Evolutionary conservation across 2,888 invertebrate species (phyloP).

Genomic region (Entomobrya multifasciata): DNA sequence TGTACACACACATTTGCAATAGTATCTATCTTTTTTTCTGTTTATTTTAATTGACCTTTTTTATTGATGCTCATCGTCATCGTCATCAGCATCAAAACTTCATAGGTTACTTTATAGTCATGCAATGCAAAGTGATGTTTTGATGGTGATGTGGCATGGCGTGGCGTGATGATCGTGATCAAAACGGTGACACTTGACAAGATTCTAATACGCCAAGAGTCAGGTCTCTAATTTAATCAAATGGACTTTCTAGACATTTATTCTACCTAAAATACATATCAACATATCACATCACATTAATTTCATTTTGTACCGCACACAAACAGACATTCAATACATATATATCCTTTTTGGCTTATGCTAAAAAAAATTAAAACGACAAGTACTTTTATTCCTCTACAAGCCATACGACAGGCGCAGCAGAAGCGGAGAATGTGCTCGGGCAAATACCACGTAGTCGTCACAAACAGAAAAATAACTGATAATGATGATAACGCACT

Average conservation of each 20-base stretch:
- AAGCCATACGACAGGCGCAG: background rate
- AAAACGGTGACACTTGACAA: constrained; percentile 57
- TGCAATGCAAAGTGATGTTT: constrained; percentile 30
- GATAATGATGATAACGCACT: background rate
- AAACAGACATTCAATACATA: background rate
- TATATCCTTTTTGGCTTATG: background rate
- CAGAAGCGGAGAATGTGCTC: background rate
- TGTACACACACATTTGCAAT: background rate
- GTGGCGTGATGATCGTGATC: constrained; percentile 51
- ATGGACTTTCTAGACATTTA: constrained; percentile 56
- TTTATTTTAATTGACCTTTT: constrained; percentile 56
- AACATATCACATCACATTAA: constrained; percentile 26
- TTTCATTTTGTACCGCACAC: constrained; percentile 40
- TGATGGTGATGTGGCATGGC: background rate
- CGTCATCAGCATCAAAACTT: background rate
- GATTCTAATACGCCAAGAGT: constrained; percentile 46
- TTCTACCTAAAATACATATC: constrained; percentile 36
- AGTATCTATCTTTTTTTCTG: constrained; percentile 7
- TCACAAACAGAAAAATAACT: constrained; percentile 8
- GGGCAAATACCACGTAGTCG: background rate
- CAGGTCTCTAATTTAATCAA: constrained; percentile 55
- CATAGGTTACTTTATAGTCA: constrained; percentile 31
- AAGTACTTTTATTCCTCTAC: too few species aligned
- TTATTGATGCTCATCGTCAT: constrained; percentile 47
- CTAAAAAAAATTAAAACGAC: too few species aligned